Conservation (phyloP, 2,113 vertebrate species). For the Cynopterus brachyotis region DNA sequence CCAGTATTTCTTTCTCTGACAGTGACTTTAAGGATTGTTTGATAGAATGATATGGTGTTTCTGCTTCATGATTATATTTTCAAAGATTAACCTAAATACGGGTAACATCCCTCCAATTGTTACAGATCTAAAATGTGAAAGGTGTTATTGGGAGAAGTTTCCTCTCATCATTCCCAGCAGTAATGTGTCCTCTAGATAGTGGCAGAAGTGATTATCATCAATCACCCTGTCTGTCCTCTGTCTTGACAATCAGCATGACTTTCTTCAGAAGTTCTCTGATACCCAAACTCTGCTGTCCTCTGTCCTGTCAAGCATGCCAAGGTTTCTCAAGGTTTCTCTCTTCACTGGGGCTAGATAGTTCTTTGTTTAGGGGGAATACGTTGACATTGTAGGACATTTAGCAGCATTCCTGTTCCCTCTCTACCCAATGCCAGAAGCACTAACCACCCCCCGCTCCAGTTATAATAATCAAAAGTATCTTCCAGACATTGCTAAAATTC, state of each 20-base stretch:
- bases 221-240: slow-evolving; percentile 19
- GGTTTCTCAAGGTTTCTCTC: neutral
- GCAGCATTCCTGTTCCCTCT: neutral
- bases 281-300: neutral
- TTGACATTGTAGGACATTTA: neutral
- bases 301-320: neutral
- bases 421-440: neutral
- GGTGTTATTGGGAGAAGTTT: slow-evolving; percentile 11
- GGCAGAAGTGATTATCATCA: neutral
- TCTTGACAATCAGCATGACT: neutral
- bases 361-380: neutral
- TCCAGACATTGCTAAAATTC: neutral
- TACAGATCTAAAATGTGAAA: slow-evolving; percentile 37
- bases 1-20: neutral
- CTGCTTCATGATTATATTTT: neutral
- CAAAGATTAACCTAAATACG: slow-evolving; percentile 7
- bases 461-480: neutral
- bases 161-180: neutral
- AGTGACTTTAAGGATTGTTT: neutral
- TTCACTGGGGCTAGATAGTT: neutral
- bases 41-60: neutral
- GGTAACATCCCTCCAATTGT: slow-evolving; percentile 17
- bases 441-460: neutral
- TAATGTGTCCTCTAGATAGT: slow-evolving; percentile 33
- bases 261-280: neutral